A percentile compares a stretch with the other conserved stretches of the same genome.
These are phyloP conservation scores for Addax nasomaculatus DNA, from an alignment of 2,113 vertebrate genomes.

Conservation along the genomic window DNA sequence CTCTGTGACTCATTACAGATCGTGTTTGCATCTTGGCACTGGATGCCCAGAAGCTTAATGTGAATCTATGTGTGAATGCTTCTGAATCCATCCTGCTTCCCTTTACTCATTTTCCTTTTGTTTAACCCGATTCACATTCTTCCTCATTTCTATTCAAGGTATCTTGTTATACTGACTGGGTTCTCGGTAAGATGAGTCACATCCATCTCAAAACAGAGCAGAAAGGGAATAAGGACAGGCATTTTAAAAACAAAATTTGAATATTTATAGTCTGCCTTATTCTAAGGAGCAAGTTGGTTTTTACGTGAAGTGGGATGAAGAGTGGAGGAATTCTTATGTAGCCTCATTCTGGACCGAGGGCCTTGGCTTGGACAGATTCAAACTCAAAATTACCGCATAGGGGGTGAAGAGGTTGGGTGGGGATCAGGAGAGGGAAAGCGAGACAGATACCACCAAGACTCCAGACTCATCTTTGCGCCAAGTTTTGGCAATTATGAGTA, in stretches of 20 bases:
- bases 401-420: accelerated
- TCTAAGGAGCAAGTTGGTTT: background rate
- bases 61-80: too few species aligned
- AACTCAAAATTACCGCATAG: background rate
- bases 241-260: background rate
- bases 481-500: background rate
- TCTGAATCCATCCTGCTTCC: background rate
- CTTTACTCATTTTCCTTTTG: background rate
- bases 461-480: background rate
- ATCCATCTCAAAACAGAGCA: background rate
- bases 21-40: too few species aligned
- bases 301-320: background rate
- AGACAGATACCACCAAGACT: background rate
- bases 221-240: background rate
- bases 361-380: background rate
- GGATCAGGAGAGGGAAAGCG: too few species aligned
- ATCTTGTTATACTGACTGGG: background rate
- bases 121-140: background rate
- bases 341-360: background rate
- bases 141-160: background rate
- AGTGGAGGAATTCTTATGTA: background rate
- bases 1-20: background rate
- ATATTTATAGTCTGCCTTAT: background rate
- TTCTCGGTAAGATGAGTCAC: background rate
- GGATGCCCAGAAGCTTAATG: background rate